Evolutionary conservation across 2,797 vertebrate genomes (phyloP), one percentile per base, ranked within the genome.

Genomic region (Acipenser oxyrinchus): DNA sequence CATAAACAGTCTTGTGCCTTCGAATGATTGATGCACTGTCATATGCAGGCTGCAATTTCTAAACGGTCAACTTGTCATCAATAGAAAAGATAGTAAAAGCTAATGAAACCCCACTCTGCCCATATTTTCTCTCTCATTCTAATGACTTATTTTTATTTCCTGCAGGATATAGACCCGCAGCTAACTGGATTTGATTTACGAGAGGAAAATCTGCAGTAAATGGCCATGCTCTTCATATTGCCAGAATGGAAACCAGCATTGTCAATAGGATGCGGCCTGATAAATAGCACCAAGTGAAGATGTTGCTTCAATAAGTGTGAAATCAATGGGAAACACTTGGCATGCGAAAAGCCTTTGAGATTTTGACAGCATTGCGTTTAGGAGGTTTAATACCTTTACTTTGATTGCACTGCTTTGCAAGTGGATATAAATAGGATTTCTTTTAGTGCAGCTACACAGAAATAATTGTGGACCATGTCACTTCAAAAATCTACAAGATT

Each of bases 151-250:
- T 88, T 82, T 87, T 77, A 76, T 88, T 89, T 86, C 85, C 80
- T 87, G 76, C 85, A 92, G 90, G 88, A 82, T 81, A 84, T 82
- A 89, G 84, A 86, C 76, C 82, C 76, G 69, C 82, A 74, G 79
- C 81, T 87, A 86, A 84, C 80, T 86, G 86, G 85, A 87, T 86
- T 85, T 91, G 87, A 91, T 90, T 88, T 86, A 77, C 84, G 82
- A 84, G 78, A 81, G 75, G 75, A 75, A 79, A 82, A 84, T 79
- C 83, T 79, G 74, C 82, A 79, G 82, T 86, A 85, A 83, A 82
- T 86, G 84, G 83, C 81, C 82, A 69, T 73, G 78, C 75, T 81
- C 72, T 74, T 75, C 78, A 76, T 79, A 65, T 75, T 76, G 82
- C 82, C 83, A 72, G 80, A 77, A 79, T 87, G 85, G 88, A 86